phyloP scores from a whole-genome alignment of 2,113 vertebrate genomes.

The Silurus asotus region DNA sequence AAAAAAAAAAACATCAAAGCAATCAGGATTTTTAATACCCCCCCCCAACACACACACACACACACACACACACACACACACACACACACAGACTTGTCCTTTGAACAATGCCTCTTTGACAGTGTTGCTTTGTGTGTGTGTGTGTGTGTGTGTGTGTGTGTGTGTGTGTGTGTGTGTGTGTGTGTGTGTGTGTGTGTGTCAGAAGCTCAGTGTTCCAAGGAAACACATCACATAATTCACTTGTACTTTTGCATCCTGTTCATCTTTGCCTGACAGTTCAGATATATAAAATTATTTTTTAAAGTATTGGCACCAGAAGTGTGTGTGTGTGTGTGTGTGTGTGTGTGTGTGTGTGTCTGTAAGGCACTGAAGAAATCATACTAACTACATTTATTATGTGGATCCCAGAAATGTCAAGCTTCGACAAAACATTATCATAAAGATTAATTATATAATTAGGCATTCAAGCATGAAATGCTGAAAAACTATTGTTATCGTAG shows the following conservation, averaged over 20 bases:
- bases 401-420: background rate
- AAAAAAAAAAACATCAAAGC: too few relatives aligned
- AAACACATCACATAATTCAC: slow-evolving; percentile 41
- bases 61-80: too few relatives aligned
- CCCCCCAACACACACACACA: too few relatives aligned
- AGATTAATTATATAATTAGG: too few relatives aligned
- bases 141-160: background rate
- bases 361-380: background rate
- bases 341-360: background rate
- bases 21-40: too few relatives aligned
- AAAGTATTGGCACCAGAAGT: background rate
- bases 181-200: background rate
- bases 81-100: too few relatives aligned
- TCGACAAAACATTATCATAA: background rate
- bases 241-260: slow-evolving; percentile 1
- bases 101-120: too few relatives aligned
- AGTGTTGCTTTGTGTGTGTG: background rate
- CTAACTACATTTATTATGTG: background rate
- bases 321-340: background rate
- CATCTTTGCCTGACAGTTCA: slow-evolving; percentile 9
- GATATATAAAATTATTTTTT: background rate
- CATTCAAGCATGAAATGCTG: too few relatives aligned
- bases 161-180: background rate
- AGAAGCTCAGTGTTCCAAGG: slow-evolving; percentile 30
- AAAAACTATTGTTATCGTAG: too few relatives aligned